These are phyloP conservation scores for Apteryx mantelli DNA, from an alignment of 2,113 vertebrate species.

Conservation along the genomic window DNA sequence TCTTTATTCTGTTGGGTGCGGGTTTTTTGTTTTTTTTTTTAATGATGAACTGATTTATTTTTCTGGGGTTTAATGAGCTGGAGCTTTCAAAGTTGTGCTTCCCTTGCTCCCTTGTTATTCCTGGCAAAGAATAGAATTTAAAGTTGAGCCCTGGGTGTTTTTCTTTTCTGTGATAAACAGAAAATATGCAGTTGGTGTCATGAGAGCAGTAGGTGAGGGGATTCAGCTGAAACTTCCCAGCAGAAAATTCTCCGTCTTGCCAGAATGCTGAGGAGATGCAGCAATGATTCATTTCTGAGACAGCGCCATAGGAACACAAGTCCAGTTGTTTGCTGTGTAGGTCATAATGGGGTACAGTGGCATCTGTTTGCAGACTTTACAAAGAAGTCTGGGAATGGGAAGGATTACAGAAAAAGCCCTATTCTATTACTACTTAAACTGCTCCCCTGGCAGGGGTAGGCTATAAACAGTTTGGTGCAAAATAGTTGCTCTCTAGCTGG, in stretches of 20 bases:
- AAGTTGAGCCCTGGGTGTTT: conserved; percentile 17
- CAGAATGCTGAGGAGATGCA: neutral
- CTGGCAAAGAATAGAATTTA: conserved; percentile 43
- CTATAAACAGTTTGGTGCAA: conserved; percentile 9
- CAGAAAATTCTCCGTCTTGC: neutral
- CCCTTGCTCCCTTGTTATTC: conserved; percentile 47
- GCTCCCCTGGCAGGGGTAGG: neutral
- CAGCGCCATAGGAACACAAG: conserved; percentile 12
- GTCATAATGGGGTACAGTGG: conserved; percentile 45
- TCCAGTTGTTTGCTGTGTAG: conserved; percentile 45
- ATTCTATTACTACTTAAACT: neutral
- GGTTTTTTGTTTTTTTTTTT: neutral
- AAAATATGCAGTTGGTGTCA: conserved; percentile 12
- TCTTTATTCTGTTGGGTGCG: neutral
- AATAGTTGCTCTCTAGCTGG: neutral
- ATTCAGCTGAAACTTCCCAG: neutral
- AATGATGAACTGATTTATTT: neutral
- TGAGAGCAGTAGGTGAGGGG: conserved; percentile 10
- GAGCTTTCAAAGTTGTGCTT: neutral
- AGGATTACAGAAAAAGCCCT: neutral
- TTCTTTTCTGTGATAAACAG: conserved; percentile 6
- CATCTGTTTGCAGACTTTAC: conserved; percentile 52
- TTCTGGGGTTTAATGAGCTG: neutral
- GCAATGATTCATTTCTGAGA: conserved; percentile 14
- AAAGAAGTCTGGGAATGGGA: conserved; percentile 52